Base-by-base conservation (phyloP, 2,888 invertebrate species). In the Pristionchus japonicus region DNA sequence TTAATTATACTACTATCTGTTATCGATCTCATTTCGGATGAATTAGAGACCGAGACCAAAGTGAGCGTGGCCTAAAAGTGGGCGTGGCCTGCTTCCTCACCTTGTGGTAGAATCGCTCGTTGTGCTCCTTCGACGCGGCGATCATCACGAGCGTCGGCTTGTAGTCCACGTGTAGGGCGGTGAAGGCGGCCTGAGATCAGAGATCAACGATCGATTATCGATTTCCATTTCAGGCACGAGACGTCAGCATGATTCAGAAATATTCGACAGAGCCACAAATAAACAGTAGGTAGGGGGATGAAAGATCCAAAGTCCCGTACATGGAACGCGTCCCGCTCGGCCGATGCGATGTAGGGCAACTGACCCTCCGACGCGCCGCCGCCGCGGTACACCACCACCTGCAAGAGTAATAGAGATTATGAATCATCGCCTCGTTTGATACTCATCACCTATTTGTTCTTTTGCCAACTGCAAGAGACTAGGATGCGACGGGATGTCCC, bases 101-200 rank as follows among this genome's bases (percentile, higher is more conserved):
- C 88, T 80, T 82, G 23, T 37, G 87, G n/a, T 88, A 88, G 88
- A 88, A 82, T 43, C 88, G 37, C 57, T 88, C 88, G n/a, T 82
- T 80, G 88, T 88, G 88, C 9, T 88, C 88, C 88, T 88, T 88
- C 31, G 49, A 77, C 31, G 20, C 31, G n/a, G 80, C 80, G 34
- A 88, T 82, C 31, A 88, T 57, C 20, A 57, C 37, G 82, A 88
- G 23, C 15, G 15, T 37, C n/a, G 88, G 88, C 13, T 80, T 82
- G 49, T 88, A 88, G 11, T 40, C 9, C n/a, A 64, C 52, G 15
- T 27, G 6, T 27, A 88, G 82, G 17, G 57, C 17, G 20, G 13
- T n/a, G 82, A 80, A 88, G 17, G 88, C 82, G 7, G 52, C 52
- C 52, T 52, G 20, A 52, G 20, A 52, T n/a, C n/a, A n/a, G n/a